A percentile compares a stretch with the other conserved stretches of the same genome.
These are phyloP conservation scores for Tenodera sinensis DNA, from an alignment of 2,888 invertebrate species.

Conservation along the genomic window DNA sequence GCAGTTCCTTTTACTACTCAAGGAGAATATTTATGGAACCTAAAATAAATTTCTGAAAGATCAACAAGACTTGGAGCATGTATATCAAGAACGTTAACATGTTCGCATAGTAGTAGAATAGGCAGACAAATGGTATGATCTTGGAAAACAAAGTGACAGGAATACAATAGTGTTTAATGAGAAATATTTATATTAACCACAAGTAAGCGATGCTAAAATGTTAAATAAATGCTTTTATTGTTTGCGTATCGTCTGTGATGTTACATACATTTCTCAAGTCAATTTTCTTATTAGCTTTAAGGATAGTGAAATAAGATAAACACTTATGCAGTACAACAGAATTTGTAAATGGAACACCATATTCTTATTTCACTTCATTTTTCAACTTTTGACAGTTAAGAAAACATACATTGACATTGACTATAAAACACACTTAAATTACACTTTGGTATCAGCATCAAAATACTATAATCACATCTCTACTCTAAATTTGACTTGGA, in stretches of 20 bases:
- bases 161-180: too few species aligned
- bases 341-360: background rate
- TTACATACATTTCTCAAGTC: background rate
- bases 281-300: background rate
- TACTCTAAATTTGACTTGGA: background rate
- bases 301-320: background rate
- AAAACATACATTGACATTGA: background rate
- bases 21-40: too few species aligned
- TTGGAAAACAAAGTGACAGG: too few species aligned
- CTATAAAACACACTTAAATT: background rate
- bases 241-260: background rate
- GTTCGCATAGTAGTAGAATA: too few species aligned
- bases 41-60: too few species aligned
- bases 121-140: too few species aligned
- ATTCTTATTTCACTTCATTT: background rate
- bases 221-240: background rate
- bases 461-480: background rate
- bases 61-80: too few species aligned
- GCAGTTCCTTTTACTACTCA: too few species aligned
- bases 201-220: background rate
- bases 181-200: too few species aligned
- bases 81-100: too few species aligned
- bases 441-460: background rate
- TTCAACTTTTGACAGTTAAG: background rate
- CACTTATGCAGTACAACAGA: background rate